These are phyloP conservation scores for Stegostoma tigrinum DNA, from an alignment of 2,113 vertebrate species.

Conservation along the genomic window DNA sequence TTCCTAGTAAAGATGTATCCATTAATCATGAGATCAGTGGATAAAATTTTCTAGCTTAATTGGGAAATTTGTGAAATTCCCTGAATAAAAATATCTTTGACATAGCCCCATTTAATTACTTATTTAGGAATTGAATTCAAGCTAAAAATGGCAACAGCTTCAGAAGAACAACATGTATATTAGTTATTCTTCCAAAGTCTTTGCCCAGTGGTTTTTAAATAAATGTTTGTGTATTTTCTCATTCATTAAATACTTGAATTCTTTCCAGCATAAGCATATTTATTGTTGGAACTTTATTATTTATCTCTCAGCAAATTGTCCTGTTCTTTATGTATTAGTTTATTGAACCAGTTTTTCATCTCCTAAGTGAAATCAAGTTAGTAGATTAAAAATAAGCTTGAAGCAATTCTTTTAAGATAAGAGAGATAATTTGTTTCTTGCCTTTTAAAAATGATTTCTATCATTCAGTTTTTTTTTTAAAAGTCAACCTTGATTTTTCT, in stretches of 20 bases:
- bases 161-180: not conserved
- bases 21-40: not conserved
- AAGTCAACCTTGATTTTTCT: not conserved
- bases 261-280: not conserved
- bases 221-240: not conserved
- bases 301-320: not conserved
- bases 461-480: not conserved
- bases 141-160: not conserved
- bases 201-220: not conserved
- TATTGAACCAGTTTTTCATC: not conserved
- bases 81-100: not conserved
- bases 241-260: not conserved
- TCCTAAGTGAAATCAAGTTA: not conserved
- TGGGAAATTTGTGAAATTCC: not conserved
- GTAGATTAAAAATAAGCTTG: not conserved
- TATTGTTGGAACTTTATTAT: not conserved
- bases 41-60: not conserved
- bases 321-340: not conserved
- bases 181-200: not conserved
- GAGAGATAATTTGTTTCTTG: not conserved
- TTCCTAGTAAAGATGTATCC: not conserved
- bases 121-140: not conserved
- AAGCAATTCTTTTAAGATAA: not conserved
- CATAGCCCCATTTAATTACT: not conserved
- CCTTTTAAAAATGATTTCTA: not conserved